Conservation (phyloP, 2,113 vertebrate genomes). For the Cyphomyrus plagiostoma region DNA sequence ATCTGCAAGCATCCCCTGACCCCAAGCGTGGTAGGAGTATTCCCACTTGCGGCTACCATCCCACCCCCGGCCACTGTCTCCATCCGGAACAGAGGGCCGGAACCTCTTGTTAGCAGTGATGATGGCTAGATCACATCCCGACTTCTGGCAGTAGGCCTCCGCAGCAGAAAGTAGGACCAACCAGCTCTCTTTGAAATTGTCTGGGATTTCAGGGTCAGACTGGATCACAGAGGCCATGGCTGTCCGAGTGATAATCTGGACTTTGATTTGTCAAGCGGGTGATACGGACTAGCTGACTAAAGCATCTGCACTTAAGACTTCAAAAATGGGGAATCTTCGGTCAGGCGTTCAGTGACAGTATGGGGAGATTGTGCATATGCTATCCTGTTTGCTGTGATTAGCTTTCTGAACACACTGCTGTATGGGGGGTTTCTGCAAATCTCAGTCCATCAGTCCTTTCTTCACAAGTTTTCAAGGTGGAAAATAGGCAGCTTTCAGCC, state of each 20-base stretch:
- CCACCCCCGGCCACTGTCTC: constrained; percentile 41
- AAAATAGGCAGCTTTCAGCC: background rate
- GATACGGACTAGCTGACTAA: background rate
- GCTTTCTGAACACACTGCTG: background rate
- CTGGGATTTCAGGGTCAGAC: constrained; percentile 63
- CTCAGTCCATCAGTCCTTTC: background rate
- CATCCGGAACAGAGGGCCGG: constrained; percentile 31
- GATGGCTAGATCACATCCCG: constrained; percentile 78
- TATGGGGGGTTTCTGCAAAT: background rate
- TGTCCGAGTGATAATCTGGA: constrained; percentile 13
- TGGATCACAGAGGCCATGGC: constrained; percentile 58
- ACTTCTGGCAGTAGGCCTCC: constrained; percentile 73
- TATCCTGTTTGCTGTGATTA: background rate
- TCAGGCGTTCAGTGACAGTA: background rate
- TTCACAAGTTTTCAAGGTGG: background rate
- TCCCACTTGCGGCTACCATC: constrained; percentile 45
- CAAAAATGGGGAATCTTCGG: background rate
- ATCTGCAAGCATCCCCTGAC: constrained; percentile 73
- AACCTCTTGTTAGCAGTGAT: constrained; percentile 73
- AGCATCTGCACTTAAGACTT: background rate
- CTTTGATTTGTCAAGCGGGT: background rate
- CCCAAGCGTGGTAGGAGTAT: constrained; percentile 70
- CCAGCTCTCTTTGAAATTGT: constrained; percentile 83
- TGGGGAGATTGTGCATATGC: background rate
- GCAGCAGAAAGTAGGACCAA: constrained; percentile 71